A percentile compares a stretch with the other conserved stretches of the same genome.
phyloP scores from a whole-genome alignment of 1,140 invertebrate species.

The Acromyrmex charruanus region DNA sequence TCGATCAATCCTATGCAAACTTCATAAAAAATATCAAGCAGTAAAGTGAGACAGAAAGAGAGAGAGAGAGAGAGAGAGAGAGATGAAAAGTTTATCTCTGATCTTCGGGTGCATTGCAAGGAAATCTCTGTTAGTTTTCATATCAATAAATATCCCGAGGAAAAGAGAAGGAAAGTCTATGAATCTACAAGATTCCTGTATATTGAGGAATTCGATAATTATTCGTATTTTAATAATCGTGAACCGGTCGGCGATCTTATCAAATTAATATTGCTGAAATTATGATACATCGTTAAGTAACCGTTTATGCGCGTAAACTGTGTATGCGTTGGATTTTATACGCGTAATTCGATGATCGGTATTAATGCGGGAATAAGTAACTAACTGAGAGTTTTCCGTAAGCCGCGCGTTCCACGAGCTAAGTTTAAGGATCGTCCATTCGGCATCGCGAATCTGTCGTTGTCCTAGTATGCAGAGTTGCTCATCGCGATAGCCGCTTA shows the following conservation, averaged over 20 bases:
- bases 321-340: conserved; percentile 26
- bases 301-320: neutral
- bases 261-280: conserved; percentile 9
- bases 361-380: conserved; percentile 13
- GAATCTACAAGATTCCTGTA: neutral
- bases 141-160: neutral
- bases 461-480: conserved; percentile 35
- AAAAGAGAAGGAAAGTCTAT: neutral
- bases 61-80: neutral
- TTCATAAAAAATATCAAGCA: neutral
- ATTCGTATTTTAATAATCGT: conserved; percentile 4
- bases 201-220: conserved; percentile 13
- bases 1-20: conserved; percentile 30
- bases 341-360: conserved; percentile 9
- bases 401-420: neutral
- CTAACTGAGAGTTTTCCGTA: neutral
- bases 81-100: neutral
- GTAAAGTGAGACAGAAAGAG: neutral
- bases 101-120: neutral
- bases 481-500: conserved; percentile 29
- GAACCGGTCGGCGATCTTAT: conserved; percentile 17
- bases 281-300: conserved; percentile 40
- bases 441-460: neutral
- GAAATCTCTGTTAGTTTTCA: conserved; percentile 26
- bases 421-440: conserved; percentile 12